Evolutionary conservation across 2,113 vertebrate species (phyloP).

Genomic region (Heterochromis multidens): DNA sequence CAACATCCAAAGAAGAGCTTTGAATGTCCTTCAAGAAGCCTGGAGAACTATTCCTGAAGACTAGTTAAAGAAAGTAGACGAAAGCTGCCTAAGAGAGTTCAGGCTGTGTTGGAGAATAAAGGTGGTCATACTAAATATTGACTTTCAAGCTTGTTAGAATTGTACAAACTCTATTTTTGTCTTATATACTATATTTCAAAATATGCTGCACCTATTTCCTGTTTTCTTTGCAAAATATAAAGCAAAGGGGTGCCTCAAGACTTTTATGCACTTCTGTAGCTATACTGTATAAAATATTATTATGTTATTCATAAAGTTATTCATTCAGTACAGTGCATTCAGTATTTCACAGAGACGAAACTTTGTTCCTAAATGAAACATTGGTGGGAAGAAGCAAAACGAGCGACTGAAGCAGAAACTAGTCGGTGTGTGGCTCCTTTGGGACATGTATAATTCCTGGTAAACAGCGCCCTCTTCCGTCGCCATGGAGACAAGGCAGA

Average conservation of each 20-base stretch:
- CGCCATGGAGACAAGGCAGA: neutral
- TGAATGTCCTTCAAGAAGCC: neutral
- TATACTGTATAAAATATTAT: neutral
- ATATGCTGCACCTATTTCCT: neutral
- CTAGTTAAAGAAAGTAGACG: neutral
- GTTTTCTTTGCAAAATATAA: neutral
- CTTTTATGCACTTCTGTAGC: neutral
- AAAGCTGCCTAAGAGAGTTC: neutral
- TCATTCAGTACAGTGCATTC: neutral
- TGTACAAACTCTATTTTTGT: neutral
- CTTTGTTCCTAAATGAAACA: neutral
- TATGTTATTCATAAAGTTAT: neutral
- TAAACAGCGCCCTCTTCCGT: slow-evolving; percentile 42
- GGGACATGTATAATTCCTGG: neutral
- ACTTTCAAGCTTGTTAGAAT: neutral
- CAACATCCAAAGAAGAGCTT: neutral
- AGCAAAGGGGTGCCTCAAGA: neutral
- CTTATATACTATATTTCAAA: neutral
- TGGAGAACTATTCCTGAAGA: neutral
- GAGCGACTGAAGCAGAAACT: neutral
- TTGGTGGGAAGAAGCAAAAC: neutral
- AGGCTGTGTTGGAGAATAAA: neutral
- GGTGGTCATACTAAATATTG: too few species aligned
- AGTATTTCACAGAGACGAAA: neutral
- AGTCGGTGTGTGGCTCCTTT: neutral